These are phyloP conservation scores for Volucella zonaria DNA, from an alignment of 2,888 invertebrate genomes.

Conservation along the genomic window DNA sequence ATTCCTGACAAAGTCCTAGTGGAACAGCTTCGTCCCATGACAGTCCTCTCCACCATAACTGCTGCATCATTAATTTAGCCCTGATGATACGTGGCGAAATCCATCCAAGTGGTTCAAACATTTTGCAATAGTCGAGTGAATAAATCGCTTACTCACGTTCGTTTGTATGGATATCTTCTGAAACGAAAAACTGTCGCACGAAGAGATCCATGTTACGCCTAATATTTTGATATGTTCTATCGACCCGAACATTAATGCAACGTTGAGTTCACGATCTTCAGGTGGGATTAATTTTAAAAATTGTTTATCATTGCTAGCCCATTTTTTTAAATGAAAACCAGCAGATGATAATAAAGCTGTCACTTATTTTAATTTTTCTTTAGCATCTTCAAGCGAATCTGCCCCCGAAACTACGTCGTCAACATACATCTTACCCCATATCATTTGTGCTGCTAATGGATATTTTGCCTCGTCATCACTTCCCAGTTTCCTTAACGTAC, in stretches of 20 bases:
- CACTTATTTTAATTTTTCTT: no score
- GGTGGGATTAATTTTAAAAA: no score
- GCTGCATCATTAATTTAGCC: slow-evolving; percentile 30
- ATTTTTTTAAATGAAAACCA: no score
- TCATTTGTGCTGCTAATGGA: neutral
- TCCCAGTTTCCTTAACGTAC: no score
- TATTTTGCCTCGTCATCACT: slow-evolving; percentile 7
- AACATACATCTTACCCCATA: no score
- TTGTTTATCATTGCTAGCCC: no score
- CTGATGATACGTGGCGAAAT: slow-evolving; percentile 30
- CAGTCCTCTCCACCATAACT: slow-evolving; percentile 18
- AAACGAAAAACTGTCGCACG: slow-evolving; percentile 14
- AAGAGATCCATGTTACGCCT: slow-evolving; percentile 32
- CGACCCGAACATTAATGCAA: no score
- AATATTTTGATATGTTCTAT: slow-evolving; percentile 18
- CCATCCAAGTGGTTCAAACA: slow-evolving; percentile 47
- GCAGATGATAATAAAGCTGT: no score
- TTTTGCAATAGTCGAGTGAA: slow-evolving; percentile 30
- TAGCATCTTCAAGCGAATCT: no score
- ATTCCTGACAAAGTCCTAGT: slow-evolving; percentile 2
- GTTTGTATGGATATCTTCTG: neutral
- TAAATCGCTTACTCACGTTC: slow-evolving; percentile 20
- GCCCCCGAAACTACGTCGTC: no score
- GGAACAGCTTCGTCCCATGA: slow-evolving; percentile 25
- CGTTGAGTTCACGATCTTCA: no score